Evolutionary conservation across 2,888 invertebrate species (phyloP).

Genomic region (Ectobius pallidus): DNA sequence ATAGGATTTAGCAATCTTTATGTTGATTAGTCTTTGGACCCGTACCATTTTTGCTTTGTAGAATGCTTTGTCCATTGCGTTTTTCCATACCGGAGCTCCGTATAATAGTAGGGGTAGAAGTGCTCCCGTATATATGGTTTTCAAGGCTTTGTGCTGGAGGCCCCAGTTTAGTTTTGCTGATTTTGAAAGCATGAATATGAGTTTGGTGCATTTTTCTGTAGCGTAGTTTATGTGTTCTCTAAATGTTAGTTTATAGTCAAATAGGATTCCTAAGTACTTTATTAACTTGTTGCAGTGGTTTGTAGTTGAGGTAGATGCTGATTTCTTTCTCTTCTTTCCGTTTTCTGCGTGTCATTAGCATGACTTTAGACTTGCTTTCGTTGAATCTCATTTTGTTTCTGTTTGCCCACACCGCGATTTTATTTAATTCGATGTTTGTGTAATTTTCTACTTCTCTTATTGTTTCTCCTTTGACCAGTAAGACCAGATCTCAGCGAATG

Average conservation of each 20-base stretch:
- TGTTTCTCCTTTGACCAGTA: too few relatives aligned
- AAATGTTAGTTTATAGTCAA: background rate
- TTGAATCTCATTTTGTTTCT: background rate
- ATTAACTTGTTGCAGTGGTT: background rate
- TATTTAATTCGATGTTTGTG: background rate
- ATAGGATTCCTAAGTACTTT: background rate
- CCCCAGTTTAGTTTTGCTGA: background rate
- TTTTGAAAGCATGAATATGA: background rate
- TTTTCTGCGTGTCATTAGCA: background rate
- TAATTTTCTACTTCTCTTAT: background rate
- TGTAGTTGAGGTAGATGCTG: background rate
- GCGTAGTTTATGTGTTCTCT: background rate
- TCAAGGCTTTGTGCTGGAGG: background rate
- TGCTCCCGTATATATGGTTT: background rate
- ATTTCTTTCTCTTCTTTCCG: background rate
- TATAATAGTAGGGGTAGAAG: background rate
- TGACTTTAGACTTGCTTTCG: background rate
- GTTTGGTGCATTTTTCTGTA: background rate
- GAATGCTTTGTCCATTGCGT: too few relatives aligned
- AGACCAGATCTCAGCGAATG: conserved; percentile 1
- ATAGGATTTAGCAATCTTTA: too few relatives aligned
- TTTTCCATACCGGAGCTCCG: background rate
- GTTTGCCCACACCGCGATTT: background rate
- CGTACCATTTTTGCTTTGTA: too few relatives aligned
- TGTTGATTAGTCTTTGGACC: too few relatives aligned